Evolutionary conservation across 2,113 vertebrate genomes (phyloP).

Genomic region (human (Homo sapiens)): GRCh38 chr2:167813501-167814000

Average conservation of each 20-base stretch:
- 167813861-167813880: too few relatives aligned
- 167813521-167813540: not conserved
- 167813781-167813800: not conserved
- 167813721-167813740: not conserved
- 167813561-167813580: not conserved
- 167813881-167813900: too few relatives aligned
- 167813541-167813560: not conserved
- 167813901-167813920: not conserved
- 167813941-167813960: not conserved
- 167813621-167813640: conserved; percentile 4
- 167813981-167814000: not conserved
- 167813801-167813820: not conserved
- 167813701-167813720: not conserved
- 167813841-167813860: too few relatives aligned
- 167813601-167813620: not conserved
- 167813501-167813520: not conserved
- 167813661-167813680: not conserved
- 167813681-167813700: not conserved
- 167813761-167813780: not conserved
- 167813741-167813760: not conserved
- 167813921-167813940: not conserved
- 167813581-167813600: not conserved
- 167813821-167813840: not conserved
- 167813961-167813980: not conserved
- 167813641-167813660: not conserved